Base-by-base conservation (phyloP, 2,888 invertebrate species). In the Tridacna crocea region DNA sequence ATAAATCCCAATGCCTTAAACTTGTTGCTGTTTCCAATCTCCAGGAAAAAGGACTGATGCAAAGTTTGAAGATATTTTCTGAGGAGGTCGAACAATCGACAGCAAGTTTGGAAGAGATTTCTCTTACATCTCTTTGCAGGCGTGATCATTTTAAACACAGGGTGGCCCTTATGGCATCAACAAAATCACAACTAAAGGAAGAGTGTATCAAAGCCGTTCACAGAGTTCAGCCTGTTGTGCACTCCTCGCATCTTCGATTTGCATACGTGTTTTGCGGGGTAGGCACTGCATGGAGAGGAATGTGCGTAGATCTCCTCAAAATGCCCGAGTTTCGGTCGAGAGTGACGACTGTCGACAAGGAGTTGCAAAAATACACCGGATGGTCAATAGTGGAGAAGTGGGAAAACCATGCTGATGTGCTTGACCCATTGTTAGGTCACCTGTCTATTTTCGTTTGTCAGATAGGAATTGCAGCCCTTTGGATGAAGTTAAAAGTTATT, bases 201-300 rank as follows among this genome's bases (percentile, higher is more conserved):
- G n/a, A 66, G 22, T 66, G 66, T n/a, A 19, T 66, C 0, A 17
- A 17, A 8, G n/a, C 46, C 36, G 46, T 66, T 15, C 27, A n/a
- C 15, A 19, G 19, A 17, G 19, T 46, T 2, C 2, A 27, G 8
- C 1, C 26, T 15, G 13, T 26, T 10, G 36, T 24, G 10, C 36
- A n/a, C 26, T 13, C 27, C 0, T n/a, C 46, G n/a, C 6, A 36
- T 1, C 66, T 46, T 36, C 70, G 80, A 17, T 22, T 88, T 22
- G 80, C 88, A 13, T 91, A 89, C 78, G 87, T 90, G 2, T 91
- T 89, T 75, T 84, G 89, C 80, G 91, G 90, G 15, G 80, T 84
- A 63, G 86, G 87, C 8, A 82, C 85, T 6, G 24, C 55, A 22
- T 87, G 85, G 86, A n/a, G 24, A 47, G 83, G 84, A n/a, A 87